These are phyloP conservation scores for Glossosoma conforme DNA, from an alignment of 1,140 invertebrate species.

Conservation along the genomic window DNA sequence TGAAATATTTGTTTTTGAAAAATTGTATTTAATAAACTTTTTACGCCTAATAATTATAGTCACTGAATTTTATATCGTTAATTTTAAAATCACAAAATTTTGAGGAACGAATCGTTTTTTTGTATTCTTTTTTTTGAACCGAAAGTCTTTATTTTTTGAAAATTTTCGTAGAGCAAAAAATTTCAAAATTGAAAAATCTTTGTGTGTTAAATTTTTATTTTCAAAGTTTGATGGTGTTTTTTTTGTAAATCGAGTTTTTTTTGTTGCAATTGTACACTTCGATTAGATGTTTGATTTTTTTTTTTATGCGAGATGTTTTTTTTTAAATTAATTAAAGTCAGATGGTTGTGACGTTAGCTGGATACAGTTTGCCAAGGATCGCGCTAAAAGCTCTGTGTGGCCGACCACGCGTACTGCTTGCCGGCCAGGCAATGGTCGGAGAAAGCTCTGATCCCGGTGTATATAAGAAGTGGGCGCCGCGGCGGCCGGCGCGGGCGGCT, in stretches of 20 bases:
- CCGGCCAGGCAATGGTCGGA: conserved; percentile 28
- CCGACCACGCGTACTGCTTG: conserved; percentile 24
- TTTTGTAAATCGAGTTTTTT: background rate
- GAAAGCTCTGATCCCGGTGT: conserved; percentile 12
- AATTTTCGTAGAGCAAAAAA: no score
- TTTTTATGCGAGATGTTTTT: conserved; percentile 11
- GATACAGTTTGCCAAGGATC: no score
- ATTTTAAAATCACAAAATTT: conserved; percentile 33
- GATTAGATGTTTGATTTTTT: conserved; percentile 1
- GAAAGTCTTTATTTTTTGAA: conserved; percentile 19
- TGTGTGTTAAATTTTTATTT: conserved; percentile 3
- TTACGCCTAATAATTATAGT: conserved; percentile 27
- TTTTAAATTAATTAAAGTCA: conserved; percentile 14
- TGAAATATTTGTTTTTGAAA: conserved; percentile 23
- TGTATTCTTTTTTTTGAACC: conserved; percentile 20
- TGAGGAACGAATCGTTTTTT: conserved; percentile 32
- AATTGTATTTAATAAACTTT: conserved; percentile 23
- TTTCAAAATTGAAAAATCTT: no score
- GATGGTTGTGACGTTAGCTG: no score
- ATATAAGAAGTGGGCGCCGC: conserved; percentile 27
- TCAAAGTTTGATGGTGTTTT: conserved; percentile 7
- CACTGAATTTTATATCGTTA: conserved; percentile 30
- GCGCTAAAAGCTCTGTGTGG: conserved; percentile 14
- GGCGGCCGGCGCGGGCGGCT: conserved; percentile 24
- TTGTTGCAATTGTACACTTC: background rate